phyloP scores from a whole-genome alignment of 2,113 vertebrate genomes.

The Anser brachyrhynchus region DNA sequence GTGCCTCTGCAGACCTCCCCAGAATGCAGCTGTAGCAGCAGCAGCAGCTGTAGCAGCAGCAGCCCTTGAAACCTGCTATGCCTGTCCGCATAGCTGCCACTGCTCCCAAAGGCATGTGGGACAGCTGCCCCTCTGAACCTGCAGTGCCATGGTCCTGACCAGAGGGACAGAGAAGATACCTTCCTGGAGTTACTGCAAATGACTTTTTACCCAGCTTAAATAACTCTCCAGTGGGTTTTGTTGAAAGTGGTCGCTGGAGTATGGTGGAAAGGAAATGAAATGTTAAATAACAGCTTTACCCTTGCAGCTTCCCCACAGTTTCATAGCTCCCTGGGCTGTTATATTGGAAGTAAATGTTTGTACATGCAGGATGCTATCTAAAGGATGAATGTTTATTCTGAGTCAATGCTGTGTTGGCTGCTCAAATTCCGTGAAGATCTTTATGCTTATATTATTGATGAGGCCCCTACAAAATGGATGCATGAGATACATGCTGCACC shows the following conservation, averaged over 20 bases:
- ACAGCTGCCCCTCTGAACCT: background rate
- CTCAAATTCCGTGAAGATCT: background rate
- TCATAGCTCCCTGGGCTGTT: background rate
- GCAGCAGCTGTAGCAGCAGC: background rate
- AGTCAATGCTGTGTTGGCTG: background rate
- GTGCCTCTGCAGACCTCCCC: background rate
- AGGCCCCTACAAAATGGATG: background rate
- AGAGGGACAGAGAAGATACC: background rate
- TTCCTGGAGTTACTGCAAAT: background rate
- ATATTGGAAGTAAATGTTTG: background rate
- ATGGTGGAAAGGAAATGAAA: background rate
- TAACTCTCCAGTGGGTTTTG: background rate
- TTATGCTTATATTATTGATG: background rate
- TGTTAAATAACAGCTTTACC: background rate
- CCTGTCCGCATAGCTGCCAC: background rate
- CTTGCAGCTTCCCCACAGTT: background rate
- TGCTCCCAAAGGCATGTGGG: background rate
- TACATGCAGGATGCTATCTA: background rate
- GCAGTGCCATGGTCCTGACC: no score
- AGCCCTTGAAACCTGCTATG: background rate
- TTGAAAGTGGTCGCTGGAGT: background rate
- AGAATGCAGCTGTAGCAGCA: background rate
- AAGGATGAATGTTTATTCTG: background rate
- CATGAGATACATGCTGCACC: no score
- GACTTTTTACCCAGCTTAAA: background rate